phyloP scores from a whole-genome alignment of 2,113 vertebrate species.

The Diglossa brunneiventris region DNA sequence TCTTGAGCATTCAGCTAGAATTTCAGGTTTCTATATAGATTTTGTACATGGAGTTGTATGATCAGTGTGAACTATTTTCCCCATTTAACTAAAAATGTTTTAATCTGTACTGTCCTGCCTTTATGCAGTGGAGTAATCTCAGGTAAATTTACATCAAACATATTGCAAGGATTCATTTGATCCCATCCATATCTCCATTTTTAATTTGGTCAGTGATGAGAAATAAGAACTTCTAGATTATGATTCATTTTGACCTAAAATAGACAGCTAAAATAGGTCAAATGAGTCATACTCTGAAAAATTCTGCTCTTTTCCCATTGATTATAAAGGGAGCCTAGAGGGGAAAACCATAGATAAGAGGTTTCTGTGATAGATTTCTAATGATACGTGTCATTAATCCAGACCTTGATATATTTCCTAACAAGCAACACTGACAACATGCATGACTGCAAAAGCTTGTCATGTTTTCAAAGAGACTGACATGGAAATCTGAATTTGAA shows the following conservation, averaged over 20 bases:
- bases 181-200: neutral
- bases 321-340: neutral
- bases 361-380: neutral
- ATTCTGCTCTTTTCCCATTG: neutral
- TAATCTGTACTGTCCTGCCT: neutral
- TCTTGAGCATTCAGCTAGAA: neutral
- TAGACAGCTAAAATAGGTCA: neutral
- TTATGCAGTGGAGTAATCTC: neutral
- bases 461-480: neutral
- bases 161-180: neutral
- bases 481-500: neutral
- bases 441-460: neutral
- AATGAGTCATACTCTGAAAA: slow-evolving; percentile 10
- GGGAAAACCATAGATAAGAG: neutral
- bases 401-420: neutral
- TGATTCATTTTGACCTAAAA: neutral
- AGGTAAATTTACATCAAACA: neutral
- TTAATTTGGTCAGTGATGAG: neutral
- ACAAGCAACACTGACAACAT: neutral
- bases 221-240: neutral
- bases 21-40: neutral
- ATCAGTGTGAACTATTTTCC: neutral
- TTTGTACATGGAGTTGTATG: neutral
- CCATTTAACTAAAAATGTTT: neutral
- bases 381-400: neutral